Evolutionary conservation across 53 echinoderm and acorn worm species (phyloP).

Genomic region (Antedon mediterranea): DNA sequence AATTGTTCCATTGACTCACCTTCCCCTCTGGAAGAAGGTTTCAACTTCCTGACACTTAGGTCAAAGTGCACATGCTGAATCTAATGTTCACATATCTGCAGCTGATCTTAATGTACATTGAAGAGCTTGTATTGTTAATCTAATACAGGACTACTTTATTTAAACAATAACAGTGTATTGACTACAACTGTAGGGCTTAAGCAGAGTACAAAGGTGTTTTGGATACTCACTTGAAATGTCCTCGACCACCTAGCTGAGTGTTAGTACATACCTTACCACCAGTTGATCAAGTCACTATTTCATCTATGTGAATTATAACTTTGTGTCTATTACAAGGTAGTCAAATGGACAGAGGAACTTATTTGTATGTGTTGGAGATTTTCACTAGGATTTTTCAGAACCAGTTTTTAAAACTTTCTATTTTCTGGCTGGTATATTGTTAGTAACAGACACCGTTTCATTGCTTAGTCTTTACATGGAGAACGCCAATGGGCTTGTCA

Average conservation of each 20-base stretch:
- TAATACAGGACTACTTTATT: not conserved
- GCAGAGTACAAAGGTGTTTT: not conserved
- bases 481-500: not conserved
- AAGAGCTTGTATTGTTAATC: not conserved
- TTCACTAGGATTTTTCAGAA: too few species aligned
- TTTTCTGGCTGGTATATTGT: too few species aligned
- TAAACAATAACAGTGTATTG: not conserved
- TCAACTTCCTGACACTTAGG: not conserved
- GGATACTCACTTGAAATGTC: not conserved
- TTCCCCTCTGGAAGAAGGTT: constrained; percentile 1
- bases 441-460: too few species aligned
- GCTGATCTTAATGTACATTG: not conserved
- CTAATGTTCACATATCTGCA: not conserved
- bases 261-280: too few species aligned
- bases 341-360: too few species aligned
- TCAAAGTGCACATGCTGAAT: not conserved
- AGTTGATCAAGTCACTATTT: too few species aligned
- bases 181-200: not conserved
- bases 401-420: too few species aligned
- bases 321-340: too few species aligned
- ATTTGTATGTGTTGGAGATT: too few species aligned
- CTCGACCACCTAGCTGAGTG: not conserved
- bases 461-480: not conserved
- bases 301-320: too few species aligned
- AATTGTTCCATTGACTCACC: not conserved